Evolutionary conservation across 2,113 vertebrate species (phyloP).

Genomic region (Notiomystis cincta): DNA sequence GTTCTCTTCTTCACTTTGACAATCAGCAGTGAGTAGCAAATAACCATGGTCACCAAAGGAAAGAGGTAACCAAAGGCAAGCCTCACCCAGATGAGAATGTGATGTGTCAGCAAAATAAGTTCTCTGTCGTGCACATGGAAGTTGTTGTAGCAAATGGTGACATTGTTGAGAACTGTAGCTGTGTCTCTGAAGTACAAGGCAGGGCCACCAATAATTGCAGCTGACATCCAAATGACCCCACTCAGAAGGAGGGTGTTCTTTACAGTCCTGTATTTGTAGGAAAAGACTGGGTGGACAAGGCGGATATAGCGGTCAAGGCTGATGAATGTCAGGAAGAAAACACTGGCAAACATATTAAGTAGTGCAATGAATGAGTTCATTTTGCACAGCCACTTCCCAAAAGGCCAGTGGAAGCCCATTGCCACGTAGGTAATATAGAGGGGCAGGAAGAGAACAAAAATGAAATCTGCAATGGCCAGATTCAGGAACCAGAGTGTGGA

Average conservation of each 20-base stretch:
- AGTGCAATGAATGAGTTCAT: constrained; percentile 88
- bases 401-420: constrained; percentile 90
- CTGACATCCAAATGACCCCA: constrained; percentile 76
- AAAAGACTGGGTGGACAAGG: constrained; percentile 79
- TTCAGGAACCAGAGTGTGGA: constrained; percentile 91
- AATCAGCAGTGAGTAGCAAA: constrained; percentile 84
- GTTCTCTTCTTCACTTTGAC: constrained; percentile 75
- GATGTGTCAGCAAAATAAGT: constrained; percentile 72
- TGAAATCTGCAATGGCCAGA: constrained; percentile 90
- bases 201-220: constrained; percentile 78
- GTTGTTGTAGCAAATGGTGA: constrained; percentile 88
- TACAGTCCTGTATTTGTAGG: constrained; percentile 73
- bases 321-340: constrained; percentile 89
- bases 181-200: constrained; percentile 85
- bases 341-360: constrained; percentile 96
- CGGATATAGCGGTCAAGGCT: constrained; percentile 89
- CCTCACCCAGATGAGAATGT: constrained; percentile 79
- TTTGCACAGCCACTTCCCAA: constrained; percentile 87
- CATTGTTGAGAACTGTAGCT: constrained; percentile 61
- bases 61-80: constrained; percentile 86
- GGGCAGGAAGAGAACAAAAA: constrained; percentile 91
- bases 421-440: constrained; percentile 89
- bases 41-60: constrained; percentile 86
- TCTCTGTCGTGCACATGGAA: constrained; percentile 75
- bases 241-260: constrained; percentile 71